A percentile compares a stretch with the other conserved stretches of the same genome.
Conservation (phyloP, 2,113 vertebrate genomes). For the Antennarius striatus region DNA sequence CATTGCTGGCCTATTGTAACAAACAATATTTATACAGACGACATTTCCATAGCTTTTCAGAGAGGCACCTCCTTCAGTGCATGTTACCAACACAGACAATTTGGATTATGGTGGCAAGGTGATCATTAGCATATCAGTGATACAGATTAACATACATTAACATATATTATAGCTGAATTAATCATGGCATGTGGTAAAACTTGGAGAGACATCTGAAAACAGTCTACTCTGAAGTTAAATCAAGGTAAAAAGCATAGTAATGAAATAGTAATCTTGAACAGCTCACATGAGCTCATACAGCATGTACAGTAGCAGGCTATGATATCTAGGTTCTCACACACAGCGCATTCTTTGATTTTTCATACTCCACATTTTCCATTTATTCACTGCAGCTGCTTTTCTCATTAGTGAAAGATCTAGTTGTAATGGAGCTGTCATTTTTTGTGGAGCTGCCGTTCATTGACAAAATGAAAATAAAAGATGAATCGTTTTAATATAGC, state of each 20-base stretch:
- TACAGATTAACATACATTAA: slow-evolving; percentile 82
- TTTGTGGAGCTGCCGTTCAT: neutral
- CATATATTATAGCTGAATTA: slow-evolving; percentile 78
- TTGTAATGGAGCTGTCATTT: slow-evolving; percentile 17
- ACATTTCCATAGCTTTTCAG: slow-evolving; percentile 51
- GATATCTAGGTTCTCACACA: slow-evolving; percentile 31
- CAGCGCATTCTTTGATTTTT: slow-evolving; percentile 19
- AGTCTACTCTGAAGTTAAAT: slow-evolving; percentile 63
- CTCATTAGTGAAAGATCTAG: slow-evolving; percentile 35
- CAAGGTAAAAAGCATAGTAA: slow-evolving; percentile 47
- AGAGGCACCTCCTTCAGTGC: slow-evolving; percentile 50
- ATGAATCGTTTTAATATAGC: too few relatives aligned
- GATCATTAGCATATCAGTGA: slow-evolving; percentile 80
- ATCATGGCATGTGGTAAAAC: slow-evolving; percentile 68
- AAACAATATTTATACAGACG: slow-evolving; percentile 28
- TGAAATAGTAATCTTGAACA: slow-evolving; percentile 45
- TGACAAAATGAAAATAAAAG: slow-evolving; percentile 4
- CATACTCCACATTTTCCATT: neutral
- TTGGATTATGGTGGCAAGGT: slow-evolving; percentile 73
- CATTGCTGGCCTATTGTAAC: slow-evolving; percentile 11
- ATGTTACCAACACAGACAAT: slow-evolving; percentile 53
- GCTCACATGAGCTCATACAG: slow-evolving; percentile 36
- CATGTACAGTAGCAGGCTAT: slow-evolving; percentile 31
- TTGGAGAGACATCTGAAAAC: slow-evolving; percentile 75
- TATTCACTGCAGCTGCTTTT: slow-evolving; percentile 11